Evolutionary conservation across 2,888 invertebrate species (phyloP).

Genomic region (Epistrophe grossulariae): DNA sequence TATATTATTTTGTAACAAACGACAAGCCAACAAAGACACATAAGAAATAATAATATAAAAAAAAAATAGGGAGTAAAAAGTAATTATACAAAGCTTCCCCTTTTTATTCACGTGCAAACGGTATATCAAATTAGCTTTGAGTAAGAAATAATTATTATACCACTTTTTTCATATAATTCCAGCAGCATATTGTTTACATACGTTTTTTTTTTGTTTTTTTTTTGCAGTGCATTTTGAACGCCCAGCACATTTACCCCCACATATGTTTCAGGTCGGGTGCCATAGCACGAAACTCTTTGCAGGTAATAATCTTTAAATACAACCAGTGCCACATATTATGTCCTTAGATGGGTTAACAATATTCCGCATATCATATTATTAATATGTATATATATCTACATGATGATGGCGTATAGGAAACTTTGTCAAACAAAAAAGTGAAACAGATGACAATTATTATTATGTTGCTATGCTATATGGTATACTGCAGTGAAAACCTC

Average conservation of each 20-base stretch:
- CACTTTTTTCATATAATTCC: constrained; percentile 9
- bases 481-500: constrained; percentile 57
- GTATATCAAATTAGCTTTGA: constrained; percentile 58
- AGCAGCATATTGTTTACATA: constrained; percentile 50
- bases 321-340: constrained; percentile 29
- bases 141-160: constrained; percentile 3
- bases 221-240: constrained; percentile 32
- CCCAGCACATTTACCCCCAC: neutral
- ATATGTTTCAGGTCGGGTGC: neutral
- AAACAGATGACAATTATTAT: constrained; percentile 60
- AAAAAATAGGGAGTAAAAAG: neutral
- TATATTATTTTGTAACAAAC: neutral
- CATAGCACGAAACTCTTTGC: neutral
- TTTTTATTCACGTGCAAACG: neutral
- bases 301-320: constrained; percentile 48
- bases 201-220: constrained; percentile 58
- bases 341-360: constrained; percentile 58
- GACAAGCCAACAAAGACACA: neutral
- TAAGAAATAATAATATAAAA: neutral
- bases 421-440: constrained; percentile 66
- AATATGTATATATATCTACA: no score
- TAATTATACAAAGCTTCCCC: neutral
- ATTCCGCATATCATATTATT: neutral
- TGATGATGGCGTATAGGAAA: neutral
- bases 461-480: constrained; percentile 16